Evolutionary conservation across 2,113 vertebrate species (phyloP).

Genomic region (Nannobrachium achirus): DNA sequence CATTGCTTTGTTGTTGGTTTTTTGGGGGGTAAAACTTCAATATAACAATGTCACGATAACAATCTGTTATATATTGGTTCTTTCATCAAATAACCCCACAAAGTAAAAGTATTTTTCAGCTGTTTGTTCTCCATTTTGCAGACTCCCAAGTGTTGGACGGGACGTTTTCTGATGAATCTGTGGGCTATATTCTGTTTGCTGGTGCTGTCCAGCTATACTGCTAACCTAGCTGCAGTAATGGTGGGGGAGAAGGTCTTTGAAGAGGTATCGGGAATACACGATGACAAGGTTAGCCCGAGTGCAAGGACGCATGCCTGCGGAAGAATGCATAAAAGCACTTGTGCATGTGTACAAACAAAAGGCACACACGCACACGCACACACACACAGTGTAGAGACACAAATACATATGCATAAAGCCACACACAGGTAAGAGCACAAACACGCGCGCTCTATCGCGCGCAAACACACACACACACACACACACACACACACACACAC

Average conservation of each 20-base stretch:
- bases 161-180: slow-evolving; percentile 96
- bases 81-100: neutral
- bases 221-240: slow-evolving; percentile 96
- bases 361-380: neutral
- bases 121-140: slow-evolving; percentile 16
- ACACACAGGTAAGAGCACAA: too few species aligned
- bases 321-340: neutral
- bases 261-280: slow-evolving; percentile 92
- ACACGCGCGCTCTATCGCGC: too few species aligned
- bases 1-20: neutral
- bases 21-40: neutral
- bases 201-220: slow-evolving; percentile 97
- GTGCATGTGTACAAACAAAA: neutral
- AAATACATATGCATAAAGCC: neutral
- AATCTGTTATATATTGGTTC: neutral
- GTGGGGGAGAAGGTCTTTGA: slow-evolving; percentile 97
- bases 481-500: slow-evolving; percentile 8
- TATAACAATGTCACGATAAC: neutral
- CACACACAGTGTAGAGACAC: neutral
- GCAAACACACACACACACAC: neutral
- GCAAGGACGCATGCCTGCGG: slow-evolving; percentile 21
- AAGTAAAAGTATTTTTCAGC: neutral
- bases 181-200: slow-evolving; percentile 98
- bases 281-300: slow-evolving; percentile 87
- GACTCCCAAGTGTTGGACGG: slow-evolving; percentile 95